Conservation (phyloP, 2,797 vertebrate species). For the Xenopus petersii region DNA sequence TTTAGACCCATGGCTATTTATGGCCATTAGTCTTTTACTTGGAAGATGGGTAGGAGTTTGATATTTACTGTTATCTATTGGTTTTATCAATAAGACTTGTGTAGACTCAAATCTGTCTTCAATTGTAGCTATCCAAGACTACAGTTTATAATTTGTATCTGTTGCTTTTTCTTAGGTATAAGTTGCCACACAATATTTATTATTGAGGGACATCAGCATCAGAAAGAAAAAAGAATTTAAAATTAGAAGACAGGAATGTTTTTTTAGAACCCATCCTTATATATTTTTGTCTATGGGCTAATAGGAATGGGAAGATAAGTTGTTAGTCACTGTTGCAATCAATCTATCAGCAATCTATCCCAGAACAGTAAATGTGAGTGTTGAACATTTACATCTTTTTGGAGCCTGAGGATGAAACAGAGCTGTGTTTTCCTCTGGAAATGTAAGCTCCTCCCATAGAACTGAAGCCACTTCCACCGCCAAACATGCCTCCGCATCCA, state of each 20-base stretch:
- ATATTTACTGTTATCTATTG: too few species aligned
- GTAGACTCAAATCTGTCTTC: too few species aligned
- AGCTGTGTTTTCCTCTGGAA: conserved; percentile 10
- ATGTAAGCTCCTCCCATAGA: conserved; percentile 1
- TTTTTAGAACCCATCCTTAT: too few species aligned
- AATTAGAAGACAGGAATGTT: not conserved
- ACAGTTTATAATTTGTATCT: not conserved
- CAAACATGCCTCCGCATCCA: not conserved
- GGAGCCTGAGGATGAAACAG: conserved; percentile 1
- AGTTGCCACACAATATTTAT: not conserved
- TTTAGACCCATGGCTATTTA: too few species aligned
- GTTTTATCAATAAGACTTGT: too few species aligned
- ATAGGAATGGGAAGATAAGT: too few species aligned
- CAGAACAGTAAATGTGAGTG: not conserved
- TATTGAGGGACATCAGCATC: too few species aligned
- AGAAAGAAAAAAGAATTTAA: too few species aligned
- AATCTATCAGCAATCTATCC: not conserved
- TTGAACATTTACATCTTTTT: conserved; percentile 21
- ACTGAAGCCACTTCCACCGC: conserved; percentile 10
- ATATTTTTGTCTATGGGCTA: not conserved
- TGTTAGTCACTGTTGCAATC: not conserved
- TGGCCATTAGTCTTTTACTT: too few species aligned
- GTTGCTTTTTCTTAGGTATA: not conserved
- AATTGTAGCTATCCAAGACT: not conserved
- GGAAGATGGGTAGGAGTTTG: too few species aligned